Evolutionary conservation across 2,888 invertebrate species (phyloP), one percentile per base, ranked within the genome.

Genomic region (Dynastes tityus): DNA sequence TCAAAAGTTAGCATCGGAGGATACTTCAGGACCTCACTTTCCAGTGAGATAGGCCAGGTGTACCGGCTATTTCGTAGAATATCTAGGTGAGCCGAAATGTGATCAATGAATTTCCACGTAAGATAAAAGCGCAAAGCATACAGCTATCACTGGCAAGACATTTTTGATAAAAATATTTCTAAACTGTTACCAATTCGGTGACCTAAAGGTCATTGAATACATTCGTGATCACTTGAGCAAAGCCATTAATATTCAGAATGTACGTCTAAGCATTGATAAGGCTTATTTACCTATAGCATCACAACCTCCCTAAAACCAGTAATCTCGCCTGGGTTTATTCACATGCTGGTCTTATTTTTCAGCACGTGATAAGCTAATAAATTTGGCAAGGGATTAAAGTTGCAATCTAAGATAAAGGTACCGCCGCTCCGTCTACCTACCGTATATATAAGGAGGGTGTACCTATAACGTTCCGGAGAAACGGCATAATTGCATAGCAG

Each of bases 311-410:
- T 29, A 29, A 27, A 68, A 51, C 51, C n/a, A 68, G 29, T 63
- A 63, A 63, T 11, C n/a, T 8, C 13, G 27, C 4, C 13, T 8
- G 8, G 11, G 63, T 37, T 74, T 74, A 74, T 61, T 74, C 63
- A 61, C 63, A 61, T 22, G 37, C 61, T 40, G 55, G 32, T 63
- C 55, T 45, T 49, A 45, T 40, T 74, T 63, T 74, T 63, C 73
- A 74, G 61, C 73, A 74, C 73, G 73, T 74, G 73, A 74, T 74
- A 74, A 74, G 55, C 73, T 40, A 74, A 74, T 74, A 74, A 74
- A 74, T 74, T 74, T 49, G 27, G 61, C 73, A 45, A 22, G 55
- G 63, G 63, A 63, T 74, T 74, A 74, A 61, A 49, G 61, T 61
- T 74, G 49, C 73, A 74, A 74, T 74, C 73, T 74, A 49, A 74